Percentiles rank a stretch among this genome's conserved stretches.
Evolutionary conservation across 1,140 invertebrate genomes (phyloP).

Genomic region (Papilio polytes): DNA sequence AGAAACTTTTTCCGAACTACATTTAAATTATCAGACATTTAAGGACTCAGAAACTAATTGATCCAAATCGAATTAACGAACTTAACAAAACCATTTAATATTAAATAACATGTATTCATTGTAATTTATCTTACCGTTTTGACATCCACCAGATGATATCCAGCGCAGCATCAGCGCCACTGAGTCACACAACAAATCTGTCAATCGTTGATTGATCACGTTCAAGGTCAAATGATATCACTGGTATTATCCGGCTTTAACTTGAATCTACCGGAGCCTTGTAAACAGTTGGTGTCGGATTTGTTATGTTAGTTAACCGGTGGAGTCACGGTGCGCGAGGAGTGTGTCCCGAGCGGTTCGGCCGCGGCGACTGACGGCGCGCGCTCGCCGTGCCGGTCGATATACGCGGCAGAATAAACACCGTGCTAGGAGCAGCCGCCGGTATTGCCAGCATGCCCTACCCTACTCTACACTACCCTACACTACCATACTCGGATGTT

Average conservation of each 20-base stretch:
- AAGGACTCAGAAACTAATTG: not conserved
- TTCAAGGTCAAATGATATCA: conserved; percentile 26
- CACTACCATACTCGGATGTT: conserved; percentile 54
- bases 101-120: conserved; percentile 21
- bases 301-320: conserved; percentile 64
- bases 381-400: conserved; percentile 72
- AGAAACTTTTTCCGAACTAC: not conserved
- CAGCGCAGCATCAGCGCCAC: conserved; percentile 59
- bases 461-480: conserved; percentile 55
- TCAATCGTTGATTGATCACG: conserved; percentile 48
- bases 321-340: conserved; percentile 60
- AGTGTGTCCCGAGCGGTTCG: conserved; percentile 56
- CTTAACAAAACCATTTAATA: not conserved
- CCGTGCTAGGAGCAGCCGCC: conserved; percentile 71
- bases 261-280: not conserved
- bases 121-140: conserved; percentile 65
- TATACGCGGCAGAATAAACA: conserved; percentile 82
- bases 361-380: conserved; percentile 69
- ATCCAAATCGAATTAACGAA: not conserved
- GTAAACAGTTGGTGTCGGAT: conserved; percentile 50
- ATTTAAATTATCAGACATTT: not conserved
- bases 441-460: conserved; percentile 58
- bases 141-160: conserved; percentile 68
- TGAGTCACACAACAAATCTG: conserved; percentile 65
- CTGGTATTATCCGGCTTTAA: not conserved